These are phyloP conservation scores for Sympetrum striolatum DNA, from an alignment of 2,888 invertebrate species.

Conservation along the genomic window DNA sequence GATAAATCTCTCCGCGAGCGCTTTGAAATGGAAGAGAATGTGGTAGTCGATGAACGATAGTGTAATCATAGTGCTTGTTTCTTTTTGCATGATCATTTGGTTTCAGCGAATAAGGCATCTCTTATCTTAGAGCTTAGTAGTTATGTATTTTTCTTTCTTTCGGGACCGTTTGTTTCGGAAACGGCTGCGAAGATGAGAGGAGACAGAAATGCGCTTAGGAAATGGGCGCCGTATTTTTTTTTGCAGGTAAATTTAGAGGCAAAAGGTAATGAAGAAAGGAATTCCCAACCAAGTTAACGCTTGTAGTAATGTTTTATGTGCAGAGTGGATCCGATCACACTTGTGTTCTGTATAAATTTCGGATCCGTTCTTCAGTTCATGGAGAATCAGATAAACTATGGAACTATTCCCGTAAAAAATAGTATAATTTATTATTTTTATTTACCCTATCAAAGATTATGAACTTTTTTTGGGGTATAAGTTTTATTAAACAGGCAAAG, in stretches of 20 bases:
- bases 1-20: no score
- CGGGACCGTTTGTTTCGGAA: not conserved
- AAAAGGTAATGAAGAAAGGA: not conserved
- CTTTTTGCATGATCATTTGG: not conserved
- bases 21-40: not conserved
- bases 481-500: no score
- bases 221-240: not conserved
- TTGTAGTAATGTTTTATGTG: not conserved
- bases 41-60: not conserved
- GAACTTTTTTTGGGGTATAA: no score
- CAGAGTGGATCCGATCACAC: not conserved
- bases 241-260: not conserved
- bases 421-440: no score
- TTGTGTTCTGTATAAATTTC: not conserved
- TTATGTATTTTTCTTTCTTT: not conserved
- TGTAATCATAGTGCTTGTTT: not conserved
- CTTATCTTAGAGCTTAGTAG: not conserved
- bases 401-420: no score
- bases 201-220: not conserved
- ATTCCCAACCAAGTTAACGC: not conserved
- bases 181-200: not conserved
- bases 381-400: no score
- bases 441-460: no score
- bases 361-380: no score
- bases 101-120: not conserved